Conservation (phyloP, 2,888 invertebrate genomes). For the Eupithecia subumbrata region DNA sequence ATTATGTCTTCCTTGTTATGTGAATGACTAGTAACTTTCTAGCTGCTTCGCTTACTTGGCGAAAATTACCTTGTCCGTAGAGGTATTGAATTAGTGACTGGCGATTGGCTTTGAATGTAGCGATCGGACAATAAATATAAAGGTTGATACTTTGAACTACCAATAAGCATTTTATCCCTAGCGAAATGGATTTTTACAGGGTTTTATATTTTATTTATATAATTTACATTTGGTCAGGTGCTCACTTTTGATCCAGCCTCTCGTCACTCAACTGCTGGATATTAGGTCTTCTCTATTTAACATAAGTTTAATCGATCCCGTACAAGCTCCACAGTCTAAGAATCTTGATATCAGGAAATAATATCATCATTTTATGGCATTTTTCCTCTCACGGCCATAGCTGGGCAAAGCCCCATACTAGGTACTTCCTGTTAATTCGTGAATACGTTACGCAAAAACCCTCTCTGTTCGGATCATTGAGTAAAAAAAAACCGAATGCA, state of each 20-base stretch:
- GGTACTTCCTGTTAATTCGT: not conserved
- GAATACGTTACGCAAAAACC: not conserved
- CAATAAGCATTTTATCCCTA: not conserved
- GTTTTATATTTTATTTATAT: too few relatives aligned
- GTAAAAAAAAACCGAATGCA: not conserved
- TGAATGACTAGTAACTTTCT: not conserved
- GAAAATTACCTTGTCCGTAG: not conserved
- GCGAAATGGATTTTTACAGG: not conserved
- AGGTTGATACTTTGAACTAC: not conserved
- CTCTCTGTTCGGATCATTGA: not conserved
- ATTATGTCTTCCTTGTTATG: conserved; percentile 17
- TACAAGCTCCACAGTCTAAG: too few relatives aligned
- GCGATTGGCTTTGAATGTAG: not conserved
- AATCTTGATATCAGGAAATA: not conserved
- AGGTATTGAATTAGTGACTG: not conserved
- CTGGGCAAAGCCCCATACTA: not conserved
- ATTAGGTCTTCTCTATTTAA: not conserved
- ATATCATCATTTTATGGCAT: not conserved
- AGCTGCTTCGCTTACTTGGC: not conserved
- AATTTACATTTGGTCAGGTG: too few relatives aligned
- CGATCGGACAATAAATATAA: not conserved
- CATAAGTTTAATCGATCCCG: not conserved
- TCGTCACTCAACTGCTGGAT: not conserved
- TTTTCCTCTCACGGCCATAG: not conserved
- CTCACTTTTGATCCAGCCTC: not conserved